A percentile compares a stretch with the other conserved stretches of the same genome.
Conservation (phyloP, 2,888 invertebrate genomes). For the Empis stercorea region DNA sequence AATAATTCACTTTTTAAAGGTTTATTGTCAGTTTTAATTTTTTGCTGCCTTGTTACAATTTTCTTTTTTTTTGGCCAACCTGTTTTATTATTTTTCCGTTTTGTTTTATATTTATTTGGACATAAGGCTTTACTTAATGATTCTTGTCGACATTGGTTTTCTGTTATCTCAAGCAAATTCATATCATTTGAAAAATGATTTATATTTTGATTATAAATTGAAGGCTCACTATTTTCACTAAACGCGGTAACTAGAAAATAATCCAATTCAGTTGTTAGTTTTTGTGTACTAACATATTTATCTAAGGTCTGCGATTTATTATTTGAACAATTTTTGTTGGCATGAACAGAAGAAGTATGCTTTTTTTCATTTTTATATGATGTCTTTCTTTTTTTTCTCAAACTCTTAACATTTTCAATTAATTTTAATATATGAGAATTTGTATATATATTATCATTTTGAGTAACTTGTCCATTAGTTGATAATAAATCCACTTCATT, state of each 20-base stretch:
- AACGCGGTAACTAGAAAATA: background rate
- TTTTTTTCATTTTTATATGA: background rate
- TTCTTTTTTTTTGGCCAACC: constrained; percentile 58
- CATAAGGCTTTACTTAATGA: background rate
- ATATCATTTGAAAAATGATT: background rate
- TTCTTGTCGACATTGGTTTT: background rate
- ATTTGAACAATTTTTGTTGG: background rate
- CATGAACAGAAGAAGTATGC: constrained; percentile 5
- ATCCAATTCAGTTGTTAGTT: background rate
- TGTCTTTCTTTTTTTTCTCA: background rate
- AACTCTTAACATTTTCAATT: constrained; percentile 25
- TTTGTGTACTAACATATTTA: background rate
- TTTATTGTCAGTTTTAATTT: background rate
- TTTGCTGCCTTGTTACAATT: background rate
- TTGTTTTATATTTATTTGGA: constrained; percentile 6
- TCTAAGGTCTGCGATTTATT: background rate
- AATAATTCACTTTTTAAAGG: background rate
- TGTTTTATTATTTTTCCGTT: constrained; percentile 56
- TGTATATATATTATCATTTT: background rate
- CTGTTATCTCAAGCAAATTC: background rate
- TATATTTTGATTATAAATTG: background rate
- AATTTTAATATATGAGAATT: constrained; percentile 23
- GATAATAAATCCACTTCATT: background rate
- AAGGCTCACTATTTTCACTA: background rate
- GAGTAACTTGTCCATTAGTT: background rate